These are phyloP conservation scores for Mythimna albipuncta DNA, from an alignment of 2,888 invertebrate genomes.

Conservation along the genomic window DNA sequence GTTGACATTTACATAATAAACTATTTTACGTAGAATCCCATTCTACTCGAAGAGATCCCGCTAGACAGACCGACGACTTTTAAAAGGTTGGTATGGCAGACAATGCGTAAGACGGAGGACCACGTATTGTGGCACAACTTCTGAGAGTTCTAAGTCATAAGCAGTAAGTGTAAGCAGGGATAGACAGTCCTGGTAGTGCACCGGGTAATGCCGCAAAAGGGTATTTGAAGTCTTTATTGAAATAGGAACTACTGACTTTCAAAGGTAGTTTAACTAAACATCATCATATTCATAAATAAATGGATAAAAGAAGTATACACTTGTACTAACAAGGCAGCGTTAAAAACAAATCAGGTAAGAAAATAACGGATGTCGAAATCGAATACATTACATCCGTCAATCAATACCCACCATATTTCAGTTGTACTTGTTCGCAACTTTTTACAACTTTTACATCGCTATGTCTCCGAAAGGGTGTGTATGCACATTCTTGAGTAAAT, in stretches of 20 bases:
- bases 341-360: neutral
- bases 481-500: conserved; percentile 37
- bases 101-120: too few species aligned
- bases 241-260: neutral
- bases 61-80: neutral
- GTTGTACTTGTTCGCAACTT: conserved; percentile 6
- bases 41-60: too few species aligned
- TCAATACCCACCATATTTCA: neutral
- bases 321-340: neutral
- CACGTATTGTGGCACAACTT: neutral
- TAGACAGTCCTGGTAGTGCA: neutral
- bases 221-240: neutral
- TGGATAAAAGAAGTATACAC: neutral
- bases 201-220: too few species aligned
- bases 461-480: conserved; percentile 35
- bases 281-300: too few species aligned
- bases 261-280: neutral
- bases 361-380: neutral
- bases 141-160: neutral
- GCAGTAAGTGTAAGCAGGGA: too few species aligned
- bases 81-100: neutral
- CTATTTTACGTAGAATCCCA: neutral
- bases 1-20: conserved; percentile 12
- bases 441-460: conserved; percentile 20
- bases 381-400: neutral